Evolutionary conservation across 2,797 vertebrate species (phyloP).

Genomic region (Pogonophryne albipinna): DNA sequence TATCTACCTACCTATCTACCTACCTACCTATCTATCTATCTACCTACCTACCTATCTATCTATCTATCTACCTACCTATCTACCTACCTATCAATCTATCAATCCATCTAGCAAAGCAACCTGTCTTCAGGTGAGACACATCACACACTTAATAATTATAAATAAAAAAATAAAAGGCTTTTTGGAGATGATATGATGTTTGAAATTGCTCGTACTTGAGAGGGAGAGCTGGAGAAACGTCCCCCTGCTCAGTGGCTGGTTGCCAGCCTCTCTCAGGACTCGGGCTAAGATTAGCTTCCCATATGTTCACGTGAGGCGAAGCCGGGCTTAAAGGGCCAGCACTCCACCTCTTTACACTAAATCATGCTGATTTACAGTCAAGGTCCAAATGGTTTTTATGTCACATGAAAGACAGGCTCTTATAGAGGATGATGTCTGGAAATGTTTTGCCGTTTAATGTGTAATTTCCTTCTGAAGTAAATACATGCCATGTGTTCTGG

Average conservation of each 20-base stretch:
- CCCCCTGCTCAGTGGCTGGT: conserved; percentile 75
- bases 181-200: conserved; percentile 11
- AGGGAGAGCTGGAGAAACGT: conserved; percentile 49
- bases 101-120: background rate
- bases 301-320: conserved; percentile 85
- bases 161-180: background rate
- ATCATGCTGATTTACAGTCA: background rate
- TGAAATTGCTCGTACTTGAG: conserved; percentile 24
- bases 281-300: conserved; percentile 89
- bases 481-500: background rate
- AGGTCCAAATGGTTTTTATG: background rate
- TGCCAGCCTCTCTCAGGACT: conserved; percentile 84
- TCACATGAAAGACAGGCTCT: background rate
- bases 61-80: no score
- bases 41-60: no score
- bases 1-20: no score
- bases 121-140: background rate
- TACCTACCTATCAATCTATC: no score
- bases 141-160: background rate
- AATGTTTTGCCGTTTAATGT: conserved; percentile 3
- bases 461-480: background rate
- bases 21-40: no score
- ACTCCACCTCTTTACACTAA: background rate
- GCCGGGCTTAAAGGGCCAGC: conserved; percentile 85
- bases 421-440: conserved; percentile 2